Percentiles rank a stretch among this genome's conserved stretches.
phyloP scores from a whole-genome alignment of 1,140 invertebrate species.

The Zaprionus lachaisei region DNA sequence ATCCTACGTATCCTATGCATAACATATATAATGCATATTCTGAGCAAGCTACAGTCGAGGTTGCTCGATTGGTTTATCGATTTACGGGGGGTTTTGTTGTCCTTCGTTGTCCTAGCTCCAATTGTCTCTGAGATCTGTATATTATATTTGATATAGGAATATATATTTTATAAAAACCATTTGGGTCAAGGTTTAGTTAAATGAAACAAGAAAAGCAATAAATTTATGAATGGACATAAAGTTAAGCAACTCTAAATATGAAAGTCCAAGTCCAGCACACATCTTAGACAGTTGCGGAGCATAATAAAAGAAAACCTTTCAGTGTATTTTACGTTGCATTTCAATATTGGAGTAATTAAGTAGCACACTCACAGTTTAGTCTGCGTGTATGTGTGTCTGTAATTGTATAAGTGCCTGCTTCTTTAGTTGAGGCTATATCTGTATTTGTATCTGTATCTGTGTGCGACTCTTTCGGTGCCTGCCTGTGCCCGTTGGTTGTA shows the following conservation, averaged over 20 bases:
- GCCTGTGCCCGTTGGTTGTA: background rate
- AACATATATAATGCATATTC: no score
- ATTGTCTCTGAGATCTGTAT: no score
- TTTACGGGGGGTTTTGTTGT: no score
- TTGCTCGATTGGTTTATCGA: no score
- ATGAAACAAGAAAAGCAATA: background rate
- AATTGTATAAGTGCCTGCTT: conserved; percentile 43
- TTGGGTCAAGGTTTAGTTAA: no score
- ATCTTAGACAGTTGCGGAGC: background rate
- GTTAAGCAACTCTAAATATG: background rate
- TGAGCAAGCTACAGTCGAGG: no score
- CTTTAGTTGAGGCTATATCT: background rate
- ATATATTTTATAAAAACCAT: no score
- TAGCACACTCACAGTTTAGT: conserved; percentile 40
- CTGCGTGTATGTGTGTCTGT: conserved; percentile 11
- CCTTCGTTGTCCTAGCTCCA: no score
- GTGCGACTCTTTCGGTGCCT: conserved; percentile 17
- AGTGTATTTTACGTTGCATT: conserved; percentile 31
- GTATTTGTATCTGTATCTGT: conserved; percentile 52
- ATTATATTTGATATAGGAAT: no score
- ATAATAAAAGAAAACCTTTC: conserved; percentile 16
- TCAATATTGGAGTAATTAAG: conserved; percentile 48
- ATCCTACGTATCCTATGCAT: no score
- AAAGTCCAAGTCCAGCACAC: background rate
- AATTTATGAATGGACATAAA: background rate